Conservation (phyloP, 2,888 invertebrate species). For the Ichneumon xanthorius region DNA sequence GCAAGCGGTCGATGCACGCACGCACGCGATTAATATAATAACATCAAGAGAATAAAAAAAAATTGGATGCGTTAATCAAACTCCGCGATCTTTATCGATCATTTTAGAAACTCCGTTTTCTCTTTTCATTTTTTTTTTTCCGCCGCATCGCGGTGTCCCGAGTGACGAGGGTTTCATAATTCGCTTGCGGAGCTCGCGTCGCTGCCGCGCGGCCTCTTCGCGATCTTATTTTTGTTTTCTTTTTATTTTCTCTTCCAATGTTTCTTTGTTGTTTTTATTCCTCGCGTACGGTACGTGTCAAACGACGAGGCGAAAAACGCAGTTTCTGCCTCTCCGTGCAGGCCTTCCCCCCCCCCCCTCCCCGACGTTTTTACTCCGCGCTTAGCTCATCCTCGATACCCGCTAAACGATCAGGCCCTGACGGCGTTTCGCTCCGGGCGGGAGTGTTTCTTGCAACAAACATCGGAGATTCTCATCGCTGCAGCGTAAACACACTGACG, state of each 20-base stretch:
- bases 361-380: background rate
- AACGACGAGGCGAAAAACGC: background rate
- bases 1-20: conserved; percentile 42
- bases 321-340: background rate
- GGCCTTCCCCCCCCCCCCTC: conserved; percentile 10
- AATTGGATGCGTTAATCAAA: conserved; percentile 50
- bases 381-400: background rate
- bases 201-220: background rate
- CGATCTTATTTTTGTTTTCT: conserved; percentile 17
- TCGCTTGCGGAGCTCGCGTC: background rate
- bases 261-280: conserved; percentile 15
- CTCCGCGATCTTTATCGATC: conserved; percentile 66
- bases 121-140: conserved; percentile 37
- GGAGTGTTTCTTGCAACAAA: background rate
- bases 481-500: background rate
- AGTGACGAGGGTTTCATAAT: conserved; percentile 33
- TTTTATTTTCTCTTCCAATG: background rate
- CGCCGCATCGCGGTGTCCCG: background rate
- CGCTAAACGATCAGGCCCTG: conserved; percentile 39
- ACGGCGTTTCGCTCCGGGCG: background rate
- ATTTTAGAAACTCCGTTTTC: conserved; percentile 65
- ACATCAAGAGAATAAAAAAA: background rate
- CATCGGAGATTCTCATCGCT: background rate
- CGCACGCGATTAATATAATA: conserved; percentile 52
- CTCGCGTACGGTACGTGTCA: background rate